These are phyloP conservation scores for Eidolon dupreanum DNA, from an alignment of 2,797 vertebrate species.

Conservation along the genomic window DNA sequence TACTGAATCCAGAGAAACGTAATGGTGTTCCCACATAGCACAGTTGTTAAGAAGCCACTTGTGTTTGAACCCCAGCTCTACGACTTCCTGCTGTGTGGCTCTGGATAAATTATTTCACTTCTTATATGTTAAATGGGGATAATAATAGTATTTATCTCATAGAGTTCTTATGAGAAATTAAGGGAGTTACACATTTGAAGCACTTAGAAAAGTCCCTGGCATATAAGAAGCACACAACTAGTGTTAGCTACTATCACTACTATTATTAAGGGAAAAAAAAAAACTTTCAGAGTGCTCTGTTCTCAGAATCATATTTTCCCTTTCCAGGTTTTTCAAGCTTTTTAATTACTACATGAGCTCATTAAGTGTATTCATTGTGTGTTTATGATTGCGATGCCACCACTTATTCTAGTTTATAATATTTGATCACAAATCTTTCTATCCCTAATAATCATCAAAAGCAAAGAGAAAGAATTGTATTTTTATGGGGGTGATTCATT, in stretches of 20 bases:
- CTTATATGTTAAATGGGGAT: not conserved
- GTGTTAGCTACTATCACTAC: not conserved
- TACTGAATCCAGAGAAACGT: not conserved
- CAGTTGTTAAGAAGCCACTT: not conserved
- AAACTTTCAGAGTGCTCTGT: not conserved
- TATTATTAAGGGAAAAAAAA: not conserved
- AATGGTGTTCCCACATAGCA: not conserved
- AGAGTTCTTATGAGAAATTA: not conserved
- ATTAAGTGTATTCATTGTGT: not conserved
- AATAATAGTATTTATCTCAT: not conserved
- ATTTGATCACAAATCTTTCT: conserved; percentile 41
- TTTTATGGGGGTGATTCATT: conserved; percentile 63
- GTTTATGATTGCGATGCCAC: conserved; percentile 20
- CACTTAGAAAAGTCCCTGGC: not conserved
- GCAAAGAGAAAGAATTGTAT: not conserved
- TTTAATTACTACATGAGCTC: not conserved
- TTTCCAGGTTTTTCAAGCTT: not conserved
- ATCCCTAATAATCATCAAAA: conserved; percentile 57
- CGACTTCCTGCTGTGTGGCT: not conserved
- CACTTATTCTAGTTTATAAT: conserved; percentile 42
- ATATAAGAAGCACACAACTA: not conserved
- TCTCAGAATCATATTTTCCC: not conserved
- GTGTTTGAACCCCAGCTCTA: not conserved
- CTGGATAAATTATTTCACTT: not conserved
- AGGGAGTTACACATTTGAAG: not conserved